Evolutionary conservation across 2,797 vertebrate species (phyloP).

Genomic region (Phalanger gymnotis): DNA sequence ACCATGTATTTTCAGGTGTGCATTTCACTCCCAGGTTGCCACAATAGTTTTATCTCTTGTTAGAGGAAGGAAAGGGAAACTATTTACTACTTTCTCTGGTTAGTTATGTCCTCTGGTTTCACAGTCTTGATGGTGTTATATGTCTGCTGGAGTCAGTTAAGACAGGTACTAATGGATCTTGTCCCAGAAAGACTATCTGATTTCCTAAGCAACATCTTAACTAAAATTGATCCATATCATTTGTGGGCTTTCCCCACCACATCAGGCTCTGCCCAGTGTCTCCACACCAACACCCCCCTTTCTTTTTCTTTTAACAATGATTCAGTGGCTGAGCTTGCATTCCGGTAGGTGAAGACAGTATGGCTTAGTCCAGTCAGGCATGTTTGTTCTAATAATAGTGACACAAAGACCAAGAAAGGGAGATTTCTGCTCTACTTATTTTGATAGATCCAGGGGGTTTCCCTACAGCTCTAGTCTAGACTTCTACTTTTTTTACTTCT

Average conservation of each 20-base stretch:
- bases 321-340: conserved; percentile 51
- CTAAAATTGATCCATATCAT: conserved; percentile 62
- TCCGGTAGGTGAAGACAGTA: conserved; percentile 77
- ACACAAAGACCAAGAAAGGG: conserved; percentile 82
- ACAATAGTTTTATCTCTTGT: conserved; percentile 70
- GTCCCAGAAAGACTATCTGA: conserved; percentile 72
- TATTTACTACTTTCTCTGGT: conserved; percentile 72
- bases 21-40: conserved; percentile 75
- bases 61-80: conserved; percentile 67
- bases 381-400: conserved; percentile 84
- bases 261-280: background rate
- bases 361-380: conserved; percentile 73
- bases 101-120: conserved; percentile 61
- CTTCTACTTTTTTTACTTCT: conserved; percentile 32
- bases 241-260: conserved; percentile 41
- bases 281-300: conserved; percentile 27
- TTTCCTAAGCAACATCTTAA: conserved; percentile 73
- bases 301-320: conserved; percentile 49
- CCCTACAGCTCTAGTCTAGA: conserved; percentile 68
- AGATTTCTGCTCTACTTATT: conserved; percentile 84
- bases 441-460: conserved; percentile 72
- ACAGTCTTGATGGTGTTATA: conserved; percentile 70
- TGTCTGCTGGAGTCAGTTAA: conserved; percentile 72
- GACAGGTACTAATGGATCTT: conserved; percentile 63
- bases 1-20: conserved; percentile 43